These are phyloP conservation scores for Hirtodrosophila duncani DNA, from an alignment of 2,888 invertebrate species.

Conservation along the genomic window DNA sequence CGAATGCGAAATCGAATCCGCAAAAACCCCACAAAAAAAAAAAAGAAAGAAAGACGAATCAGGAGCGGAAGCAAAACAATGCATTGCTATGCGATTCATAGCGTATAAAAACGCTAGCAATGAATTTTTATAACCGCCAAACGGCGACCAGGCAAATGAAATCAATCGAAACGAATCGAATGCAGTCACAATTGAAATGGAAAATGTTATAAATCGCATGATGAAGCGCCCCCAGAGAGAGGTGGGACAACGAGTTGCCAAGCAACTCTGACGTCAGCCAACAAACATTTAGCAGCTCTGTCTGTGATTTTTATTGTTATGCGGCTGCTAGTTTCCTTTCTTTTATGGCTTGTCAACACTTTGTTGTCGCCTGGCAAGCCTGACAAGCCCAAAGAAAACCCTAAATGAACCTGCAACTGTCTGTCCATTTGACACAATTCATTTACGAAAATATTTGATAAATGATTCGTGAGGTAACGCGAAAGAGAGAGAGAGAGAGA, in stretches of 20 bases:
- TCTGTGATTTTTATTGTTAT: constrained; percentile 42
- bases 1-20: constrained; percentile 3
- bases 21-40: constrained; percentile 7
- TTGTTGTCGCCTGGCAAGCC: constrained; percentile 21
- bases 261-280: constrained; percentile 46
- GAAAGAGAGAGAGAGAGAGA: background rate
- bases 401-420: constrained; percentile 8
- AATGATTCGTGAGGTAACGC: background rate
- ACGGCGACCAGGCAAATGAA: constrained; percentile 60
- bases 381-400: too few species aligned
- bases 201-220: constrained; percentile 62
- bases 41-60: background rate
- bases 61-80: background rate
- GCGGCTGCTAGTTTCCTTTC: constrained; percentile 11
- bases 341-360: constrained; percentile 48
- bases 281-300: constrained; percentile 51
- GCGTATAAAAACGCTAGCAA: constrained; percentile 51
- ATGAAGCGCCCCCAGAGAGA: background rate
- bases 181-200: constrained; percentile 68
- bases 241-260: background rate
- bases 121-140: constrained; percentile 68
- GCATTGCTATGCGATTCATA: background rate
- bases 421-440: constrained; percentile 45
- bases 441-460: constrained; percentile 46
- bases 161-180: constrained; percentile 68